These are phyloP conservation scores for Parasteatoda lunata DNA, from an alignment of 2,888 invertebrate genomes.

Conservation along the genomic window DNA sequence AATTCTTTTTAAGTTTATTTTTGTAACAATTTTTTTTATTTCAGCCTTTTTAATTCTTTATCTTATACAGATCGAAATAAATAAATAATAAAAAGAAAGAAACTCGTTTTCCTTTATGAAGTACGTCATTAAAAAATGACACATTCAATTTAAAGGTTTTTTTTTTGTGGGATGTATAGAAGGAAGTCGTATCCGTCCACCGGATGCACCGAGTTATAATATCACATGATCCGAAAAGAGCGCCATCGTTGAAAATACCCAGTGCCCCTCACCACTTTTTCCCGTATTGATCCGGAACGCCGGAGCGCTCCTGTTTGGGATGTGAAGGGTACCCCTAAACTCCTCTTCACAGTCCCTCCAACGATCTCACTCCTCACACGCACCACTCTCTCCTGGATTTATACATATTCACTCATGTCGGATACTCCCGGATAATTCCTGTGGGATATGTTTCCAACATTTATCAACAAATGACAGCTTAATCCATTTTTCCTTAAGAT, in stretches of 20 bases:
- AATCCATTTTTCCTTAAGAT: no score
- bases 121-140: no score
- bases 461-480: no score
- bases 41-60: no score
- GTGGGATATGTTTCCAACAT: not conserved
- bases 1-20: no score
- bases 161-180: no score
- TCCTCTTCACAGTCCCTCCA: conserved; percentile 35
- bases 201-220: not conserved
- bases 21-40: no score
- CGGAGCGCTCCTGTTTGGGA: not conserved
- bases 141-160: no score
- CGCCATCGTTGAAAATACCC: conserved; percentile 33
- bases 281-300: conserved; percentile 36
- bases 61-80: no score
- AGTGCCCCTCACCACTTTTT: conserved; percentile 5
- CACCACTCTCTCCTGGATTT: conserved; percentile 11
- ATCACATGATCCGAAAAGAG: conserved; percentile 43
- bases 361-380: not conserved
- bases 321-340: not conserved
- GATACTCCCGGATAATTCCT: not conserved
- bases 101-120: no score
- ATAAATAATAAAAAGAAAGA: no score
- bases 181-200: no score
- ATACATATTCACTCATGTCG: not conserved